Conservation (phyloP, 2,888 invertebrate species). For the Proisotoma minuta region DNA sequence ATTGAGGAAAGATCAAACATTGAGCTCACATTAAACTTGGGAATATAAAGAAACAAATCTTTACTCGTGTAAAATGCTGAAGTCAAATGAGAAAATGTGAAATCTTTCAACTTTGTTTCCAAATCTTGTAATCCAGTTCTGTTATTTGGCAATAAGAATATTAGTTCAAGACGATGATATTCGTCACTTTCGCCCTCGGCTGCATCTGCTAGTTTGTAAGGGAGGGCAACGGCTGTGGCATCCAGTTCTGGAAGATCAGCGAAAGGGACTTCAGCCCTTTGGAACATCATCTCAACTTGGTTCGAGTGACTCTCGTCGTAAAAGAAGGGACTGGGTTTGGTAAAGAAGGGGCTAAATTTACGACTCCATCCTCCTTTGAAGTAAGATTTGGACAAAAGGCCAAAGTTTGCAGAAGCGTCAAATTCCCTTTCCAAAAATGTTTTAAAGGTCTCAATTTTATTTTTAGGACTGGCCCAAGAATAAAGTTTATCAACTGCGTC, state of each 20-base stretch:
- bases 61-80: conserved; percentile 57
- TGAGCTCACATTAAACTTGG: conserved; percentile 67
- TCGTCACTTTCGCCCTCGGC: conserved; percentile 10
- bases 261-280: conserved; percentile 47
- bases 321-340: conserved; percentile 49
- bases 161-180: conserved; percentile 63
- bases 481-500: no score
- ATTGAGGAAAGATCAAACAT: conserved; percentile 4
- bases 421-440: no score
- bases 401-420: no score
- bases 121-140: conserved; percentile 60
- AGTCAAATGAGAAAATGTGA: conserved; percentile 56
- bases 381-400: conserved; percentile 21
- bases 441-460: no score
- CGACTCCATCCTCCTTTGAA: conserved; percentile 50
- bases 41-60: conserved; percentile 64
- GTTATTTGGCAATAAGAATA: conserved; percentile 68
- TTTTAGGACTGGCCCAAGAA: no score
- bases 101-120: conserved; percentile 57
- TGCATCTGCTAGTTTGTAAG: conserved; percentile 50
- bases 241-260: conserved; percentile 45
- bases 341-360: conserved; percentile 42
- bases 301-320: conserved; percentile 27
- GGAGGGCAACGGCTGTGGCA: conserved; percentile 49
- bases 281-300: conserved; percentile 52